Base-by-base conservation (phyloP, 2,888 invertebrate genomes). In the Nudaria mundana region DNA sequence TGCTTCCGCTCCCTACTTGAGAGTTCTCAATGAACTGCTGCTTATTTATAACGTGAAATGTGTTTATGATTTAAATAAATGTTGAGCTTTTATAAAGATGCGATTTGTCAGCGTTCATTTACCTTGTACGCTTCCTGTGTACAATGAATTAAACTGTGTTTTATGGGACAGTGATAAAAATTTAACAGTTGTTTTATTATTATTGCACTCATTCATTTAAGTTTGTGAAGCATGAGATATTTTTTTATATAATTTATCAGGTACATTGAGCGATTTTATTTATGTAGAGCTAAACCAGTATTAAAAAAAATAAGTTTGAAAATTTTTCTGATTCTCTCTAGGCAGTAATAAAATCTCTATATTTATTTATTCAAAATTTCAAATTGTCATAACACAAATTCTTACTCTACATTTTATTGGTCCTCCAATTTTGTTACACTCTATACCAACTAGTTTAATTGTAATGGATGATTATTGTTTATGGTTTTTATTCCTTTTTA, bases 1-100 rank as follows among this genome's bases (percentile, higher is more conserved):
- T 86, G 82, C 81, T 87, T 88, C 88, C 88, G 88, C 54, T 66
- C 64, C 73, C 61, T 71, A 71, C 76, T 81, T 76, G 72, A 76
- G 70, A 76, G 73, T 74, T 80, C 76, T 84, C 79, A 82, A 83
- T 85, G 81, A 79, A 82, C 64, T 71, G 63, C 62, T 65, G 68
- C 66, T 73, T 71, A 71, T 71, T 71, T 71, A 64, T 68, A 71
- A 65, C 67, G 63, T 71, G n/a, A 64, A 71, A 68, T 66, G 63
- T 66, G 62, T 64, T 66, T 68, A 63, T 57, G 56, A 65, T 56
- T 57, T 52, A 51, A 63, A 63, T 56, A 54, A 56, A 52, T 51
- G 36, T 50, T 44, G 55, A 44, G 47, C 48, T 51, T 42, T 41
- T 58, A 58, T 53, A 53, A 56, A 45, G 46, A 54, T 45, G 35